Conservation (phyloP, 2,113 vertebrate species). For the Bucco capensis region DNA sequence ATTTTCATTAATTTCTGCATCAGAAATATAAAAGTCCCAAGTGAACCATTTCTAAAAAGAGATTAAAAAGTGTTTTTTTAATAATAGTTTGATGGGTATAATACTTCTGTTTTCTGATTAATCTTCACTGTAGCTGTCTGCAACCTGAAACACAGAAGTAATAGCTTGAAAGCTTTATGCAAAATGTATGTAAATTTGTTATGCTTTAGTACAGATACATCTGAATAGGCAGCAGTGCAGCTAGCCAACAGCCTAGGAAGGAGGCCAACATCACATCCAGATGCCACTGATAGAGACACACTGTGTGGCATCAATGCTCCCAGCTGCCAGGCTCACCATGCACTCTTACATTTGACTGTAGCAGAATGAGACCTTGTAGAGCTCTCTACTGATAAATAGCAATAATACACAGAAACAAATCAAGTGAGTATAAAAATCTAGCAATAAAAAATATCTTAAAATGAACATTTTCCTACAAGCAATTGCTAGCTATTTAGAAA, state of each 20-base stretch:
- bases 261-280: conserved; percentile 73
- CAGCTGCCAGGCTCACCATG: conserved; percentile 67
- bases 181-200: conserved; percentile 72
- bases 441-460: background rate
- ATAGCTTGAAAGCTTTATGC: conserved; percentile 62
- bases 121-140: background rate
- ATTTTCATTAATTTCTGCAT: background rate
- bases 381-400: conserved; percentile 8
- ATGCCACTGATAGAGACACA: conserved; percentile 66
- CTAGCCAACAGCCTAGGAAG: conserved; percentile 70
- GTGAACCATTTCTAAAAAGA: background rate
- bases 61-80: background rate
- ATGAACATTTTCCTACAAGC: background rate
- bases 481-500: background rate
- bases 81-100: background rate
- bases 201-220: conserved; percentile 61
- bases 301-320: conserved; percentile 56
- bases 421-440: background rate
- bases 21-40: background rate
- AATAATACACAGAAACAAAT: background rate
- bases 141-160: conserved; percentile 7
- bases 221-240: conserved; percentile 67
- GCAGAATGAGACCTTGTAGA: conserved; percentile 53
- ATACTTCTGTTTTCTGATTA: background rate
- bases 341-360: conserved; percentile 25